Base-by-base conservation (phyloP, 2,888 invertebrate genomes). In the Rhyacophila evoluta region DNA sequence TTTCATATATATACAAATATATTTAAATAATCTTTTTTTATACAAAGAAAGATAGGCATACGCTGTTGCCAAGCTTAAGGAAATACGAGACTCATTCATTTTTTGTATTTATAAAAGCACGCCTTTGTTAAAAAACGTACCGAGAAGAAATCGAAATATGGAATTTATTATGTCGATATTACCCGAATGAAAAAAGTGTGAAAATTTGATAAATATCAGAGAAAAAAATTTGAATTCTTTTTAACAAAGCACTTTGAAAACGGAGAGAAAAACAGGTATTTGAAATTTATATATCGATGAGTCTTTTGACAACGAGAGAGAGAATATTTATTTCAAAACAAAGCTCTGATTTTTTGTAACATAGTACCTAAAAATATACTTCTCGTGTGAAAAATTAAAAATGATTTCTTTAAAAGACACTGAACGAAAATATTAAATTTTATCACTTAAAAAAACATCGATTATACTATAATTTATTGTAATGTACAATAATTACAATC, bases 191-290 rank as follows among this genome's bases (percentile, higher is more conserved):
- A 28, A 69, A 69, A 11, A 33, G 33, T 29, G 69, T 33, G 28
- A 69, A 69, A 29, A 69, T 29, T 69, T 69, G 69, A 69, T 69
- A 29, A 29, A 69, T 69, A 69, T 29, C 27, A 29, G 8, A 12
- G 4, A 28, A 8, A 11, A 2, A 69, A 28, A 0, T 11, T 5
- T 2, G 69, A 69, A 28, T 33, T 69, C 69, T 69, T 69, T 69
- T 69, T 69, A 29, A 12, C 69, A 29, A n/a, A 69, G 8, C 28
- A 69, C 28, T n/a, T 12, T 69, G 33, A 33, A 69, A 69, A 69
- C 27, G 29, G 25, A 11, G 11, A 27, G 25, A 25, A n/a, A 68
- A 69, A 69, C 15, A 19, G 11, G 15, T 12, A 0, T 41, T 41
- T 41, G 1, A 3, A 19, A 15, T 12, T 41, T 15, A 41, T 19